These are phyloP conservation scores for Setipinna tenuifilis DNA, from an alignment of 2,797 vertebrate genomes.

Conservation along the genomic window DNA sequence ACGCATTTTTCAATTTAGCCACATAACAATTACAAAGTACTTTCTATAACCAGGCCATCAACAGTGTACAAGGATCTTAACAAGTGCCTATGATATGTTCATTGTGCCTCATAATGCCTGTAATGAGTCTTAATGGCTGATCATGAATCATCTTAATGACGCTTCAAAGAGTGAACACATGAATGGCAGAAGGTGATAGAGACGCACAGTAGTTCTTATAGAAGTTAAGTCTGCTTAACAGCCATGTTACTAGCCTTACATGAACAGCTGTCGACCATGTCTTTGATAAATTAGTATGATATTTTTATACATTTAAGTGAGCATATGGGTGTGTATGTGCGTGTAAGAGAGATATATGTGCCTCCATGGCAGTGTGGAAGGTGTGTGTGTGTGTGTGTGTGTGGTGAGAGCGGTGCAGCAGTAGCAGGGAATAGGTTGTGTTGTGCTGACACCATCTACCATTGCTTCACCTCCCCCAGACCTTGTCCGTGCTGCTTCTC, in stretches of 20 bases:
- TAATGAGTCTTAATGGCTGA: background rate
- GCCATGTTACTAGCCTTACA: background rate
- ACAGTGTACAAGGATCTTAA: background rate
- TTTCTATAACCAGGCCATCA: no score
- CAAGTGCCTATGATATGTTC: background rate
- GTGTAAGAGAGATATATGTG: background rate
- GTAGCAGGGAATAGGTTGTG: no score
- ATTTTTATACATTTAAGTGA: background rate
- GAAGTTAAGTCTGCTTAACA: background rate
- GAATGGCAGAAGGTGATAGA: background rate
- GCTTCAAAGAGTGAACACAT: conserved; percentile 1
- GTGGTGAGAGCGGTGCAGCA: background rate
- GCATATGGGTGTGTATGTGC: background rate
- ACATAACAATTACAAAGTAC: no score
- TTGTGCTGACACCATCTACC: background rate
- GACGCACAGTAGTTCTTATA: background rate
- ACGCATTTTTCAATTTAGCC: background rate
- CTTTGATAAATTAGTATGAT: background rate
- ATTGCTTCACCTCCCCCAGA: background rate
- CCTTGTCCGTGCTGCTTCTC: background rate
- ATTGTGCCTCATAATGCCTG: background rate
- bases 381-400: conserved; percentile 2
- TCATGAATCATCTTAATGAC: background rate
- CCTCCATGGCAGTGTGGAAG: no score
- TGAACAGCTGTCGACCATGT: background rate